Evolutionary conservation across 1,140 invertebrate species (phyloP).

Genomic region (Heliconius nattereri): DNA sequence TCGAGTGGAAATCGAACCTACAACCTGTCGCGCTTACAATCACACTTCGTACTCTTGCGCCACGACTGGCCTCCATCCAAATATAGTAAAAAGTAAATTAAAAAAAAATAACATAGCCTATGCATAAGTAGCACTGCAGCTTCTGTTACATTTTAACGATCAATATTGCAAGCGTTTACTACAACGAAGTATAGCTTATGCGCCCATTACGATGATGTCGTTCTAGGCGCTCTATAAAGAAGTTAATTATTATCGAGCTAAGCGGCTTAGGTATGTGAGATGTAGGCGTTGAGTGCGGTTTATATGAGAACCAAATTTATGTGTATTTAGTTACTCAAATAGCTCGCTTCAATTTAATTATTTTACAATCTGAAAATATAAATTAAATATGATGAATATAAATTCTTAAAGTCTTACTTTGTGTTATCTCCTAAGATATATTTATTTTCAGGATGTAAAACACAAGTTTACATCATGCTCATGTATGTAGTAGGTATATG

Average conservation of each 20-base stretch:
- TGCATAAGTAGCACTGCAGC: background rate
- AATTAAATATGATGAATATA: too few species aligned
- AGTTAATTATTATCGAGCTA: slow-evolving; percentile 22
- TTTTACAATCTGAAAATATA: too few species aligned
- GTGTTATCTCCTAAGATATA: too few species aligned
- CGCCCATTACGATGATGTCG: slow-evolving; percentile 17
- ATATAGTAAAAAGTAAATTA: background rate
- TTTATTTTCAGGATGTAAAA: too few species aligned
- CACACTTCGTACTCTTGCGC: too few species aligned
- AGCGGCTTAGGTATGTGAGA: slow-evolving; percentile 25
- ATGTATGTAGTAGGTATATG: too few species aligned
- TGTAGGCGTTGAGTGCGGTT: slow-evolving; percentile 20
- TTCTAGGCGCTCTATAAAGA: slow-evolving; percentile 23
- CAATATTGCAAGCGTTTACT: slow-evolving; percentile 17
- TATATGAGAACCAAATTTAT: background rate
- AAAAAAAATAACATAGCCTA: background rate
- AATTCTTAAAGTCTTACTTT: too few species aligned
- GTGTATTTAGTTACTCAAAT: background rate
- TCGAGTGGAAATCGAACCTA: too few species aligned
- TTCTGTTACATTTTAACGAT: slow-evolving; percentile 13
- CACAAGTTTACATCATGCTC: too few species aligned
- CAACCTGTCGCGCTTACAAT: too few species aligned
- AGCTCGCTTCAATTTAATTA: background rate
- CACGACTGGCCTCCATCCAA: too few species aligned
- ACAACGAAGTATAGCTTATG: slow-evolving; percentile 3